Evolutionary conservation across 2,888 invertebrate species (phyloP).

Genomic region (Rotaria macrura): DNA sequence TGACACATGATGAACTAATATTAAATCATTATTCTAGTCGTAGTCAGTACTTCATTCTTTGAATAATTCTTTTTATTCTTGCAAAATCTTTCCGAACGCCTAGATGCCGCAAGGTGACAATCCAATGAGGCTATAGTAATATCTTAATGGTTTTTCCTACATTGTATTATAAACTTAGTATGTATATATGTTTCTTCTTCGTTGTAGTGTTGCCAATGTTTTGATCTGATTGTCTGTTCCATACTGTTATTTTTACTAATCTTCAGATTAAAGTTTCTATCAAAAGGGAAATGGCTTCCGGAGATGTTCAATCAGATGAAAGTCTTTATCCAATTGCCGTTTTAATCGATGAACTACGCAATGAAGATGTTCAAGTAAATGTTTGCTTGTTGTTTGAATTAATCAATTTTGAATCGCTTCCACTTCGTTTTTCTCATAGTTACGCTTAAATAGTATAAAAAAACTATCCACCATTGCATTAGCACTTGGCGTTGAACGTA

Average conservation of each 20-base stretch:
- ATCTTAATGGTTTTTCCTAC: background rate
- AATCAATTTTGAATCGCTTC: too few relatives aligned
- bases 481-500: slow-evolving; percentile 90
- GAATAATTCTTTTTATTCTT: too few relatives aligned
- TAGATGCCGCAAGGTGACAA: background rate
- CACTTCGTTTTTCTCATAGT: slow-evolving; percentile 41
- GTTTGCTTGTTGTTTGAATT: too few relatives aligned
- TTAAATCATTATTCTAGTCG: too few relatives aligned
- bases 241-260: background rate
- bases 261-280: background rate
- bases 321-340: slow-evolving; percentile 98
- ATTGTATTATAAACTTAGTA: background rate
- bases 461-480: slow-evolving; percentile 97
- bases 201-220: background rate
- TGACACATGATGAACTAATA: too few relatives aligned
- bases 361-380: slow-evolving; percentile 79
- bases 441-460: slow-evolving; percentile 91
- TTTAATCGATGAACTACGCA: slow-evolving; percentile 93
- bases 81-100: too few relatives aligned
- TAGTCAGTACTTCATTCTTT: too few relatives aligned
- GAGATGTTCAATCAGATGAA: slow-evolving; percentile 58
- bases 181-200: background rate
- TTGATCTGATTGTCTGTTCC: background rate
- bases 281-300: background rate
- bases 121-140: background rate